Percentiles rank a stretch among this genome's conserved stretches.
phyloP scores from a whole-genome alignment of 2,888 invertebrate species.

The Arge pagana region DNA sequence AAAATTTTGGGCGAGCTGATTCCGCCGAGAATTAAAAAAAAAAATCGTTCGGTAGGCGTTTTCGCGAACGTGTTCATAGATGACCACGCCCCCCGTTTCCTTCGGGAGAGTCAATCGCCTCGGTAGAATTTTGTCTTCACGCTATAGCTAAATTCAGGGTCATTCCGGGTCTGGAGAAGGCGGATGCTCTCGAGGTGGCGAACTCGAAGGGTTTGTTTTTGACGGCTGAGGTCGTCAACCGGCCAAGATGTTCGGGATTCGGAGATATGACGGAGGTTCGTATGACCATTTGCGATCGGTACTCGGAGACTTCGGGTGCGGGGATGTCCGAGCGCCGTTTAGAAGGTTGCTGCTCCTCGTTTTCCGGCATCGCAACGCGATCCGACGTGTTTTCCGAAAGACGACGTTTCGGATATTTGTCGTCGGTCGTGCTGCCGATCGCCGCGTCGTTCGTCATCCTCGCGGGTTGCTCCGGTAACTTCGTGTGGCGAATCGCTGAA shows the following conservation, averaged over 20 bases:
- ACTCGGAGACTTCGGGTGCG: conserved; percentile 29
- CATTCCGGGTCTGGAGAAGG: conserved; percentile 47
- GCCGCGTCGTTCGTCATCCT: conserved; percentile 6
- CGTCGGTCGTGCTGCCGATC: neutral
- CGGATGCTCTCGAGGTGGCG: conserved; percentile 40
- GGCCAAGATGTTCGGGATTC: conserved; percentile 59
- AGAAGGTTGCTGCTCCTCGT: conserved; percentile 3
- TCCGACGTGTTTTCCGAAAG: conserved; percentile 6
- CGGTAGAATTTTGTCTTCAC: too few species aligned
- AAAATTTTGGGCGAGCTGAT: too few species aligned
- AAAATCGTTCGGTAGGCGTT: too few species aligned
- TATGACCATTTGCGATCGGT: conserved; percentile 57
- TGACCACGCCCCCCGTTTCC: too few species aligned
- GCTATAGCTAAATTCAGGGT: conserved; percentile 49
- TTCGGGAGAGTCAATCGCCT: too few species aligned
- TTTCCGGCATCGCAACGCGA: conserved; percentile 27
- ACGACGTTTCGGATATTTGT: conserved; percentile 25
- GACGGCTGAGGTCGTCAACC: conserved; percentile 22
- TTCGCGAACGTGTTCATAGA: too few species aligned
- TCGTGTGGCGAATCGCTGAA: conserved; percentile 47
- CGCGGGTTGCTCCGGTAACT: conserved; percentile 28
- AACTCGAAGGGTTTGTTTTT: conserved; percentile 36
- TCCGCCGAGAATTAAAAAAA: too few species aligned
- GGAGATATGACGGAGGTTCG: conserved; percentile 63
- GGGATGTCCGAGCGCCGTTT: conserved; percentile 13